Base-by-base conservation (phyloP, 1,140 invertebrate species). In the Listronotus bonariensis region DNA sequence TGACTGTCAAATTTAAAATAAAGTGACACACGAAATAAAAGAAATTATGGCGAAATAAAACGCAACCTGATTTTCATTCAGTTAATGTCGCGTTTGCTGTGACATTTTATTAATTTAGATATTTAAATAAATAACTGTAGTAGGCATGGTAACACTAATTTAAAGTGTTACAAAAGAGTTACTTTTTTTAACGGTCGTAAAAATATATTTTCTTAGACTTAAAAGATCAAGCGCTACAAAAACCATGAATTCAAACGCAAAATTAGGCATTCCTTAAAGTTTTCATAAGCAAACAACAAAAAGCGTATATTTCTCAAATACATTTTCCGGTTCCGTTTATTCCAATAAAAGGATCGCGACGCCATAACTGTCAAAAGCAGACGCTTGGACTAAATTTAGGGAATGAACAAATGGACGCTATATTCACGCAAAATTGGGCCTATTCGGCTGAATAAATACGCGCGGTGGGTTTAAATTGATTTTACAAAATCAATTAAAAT, bases 201-300 rank as follows among this genome's bases (percentile, higher is more conserved):
- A n/a, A n/a, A n/a, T n/a, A n/a, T n/a, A n/a, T n/a, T n/a, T n/a
- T 26, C 20, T 1, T 26, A 26, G 20, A 3, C 20, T 26, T 26
- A 26, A 26, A 1, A 1, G 1, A 5, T 26, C 20, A 3, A 26
- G 20, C 5, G 5, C 20, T 26, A 26, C 20, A 26, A 46, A 57
- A 48, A 45, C 32, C 57, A 57, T 41, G 46, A 60, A 46, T 60
- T 18, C 15, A 52, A 42, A 56, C 45, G 32, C 26, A 53, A 65
- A 65, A 65, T 65, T 65, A 57, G 45, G 20, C 15, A 15, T 41
- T 55, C 43, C 48, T n/a, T 53, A 6, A 42, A 55, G 54, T 65
- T 65, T 65, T 65, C 62, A 57, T 65, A 65, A 65, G 62, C 62
- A 65, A 65, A 52, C 62, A 65, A 65, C 62, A 65, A 65, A 64